phyloP scores from a whole-genome alignment of 2,888 invertebrate species.

The Polyommatus icarus region DNA sequence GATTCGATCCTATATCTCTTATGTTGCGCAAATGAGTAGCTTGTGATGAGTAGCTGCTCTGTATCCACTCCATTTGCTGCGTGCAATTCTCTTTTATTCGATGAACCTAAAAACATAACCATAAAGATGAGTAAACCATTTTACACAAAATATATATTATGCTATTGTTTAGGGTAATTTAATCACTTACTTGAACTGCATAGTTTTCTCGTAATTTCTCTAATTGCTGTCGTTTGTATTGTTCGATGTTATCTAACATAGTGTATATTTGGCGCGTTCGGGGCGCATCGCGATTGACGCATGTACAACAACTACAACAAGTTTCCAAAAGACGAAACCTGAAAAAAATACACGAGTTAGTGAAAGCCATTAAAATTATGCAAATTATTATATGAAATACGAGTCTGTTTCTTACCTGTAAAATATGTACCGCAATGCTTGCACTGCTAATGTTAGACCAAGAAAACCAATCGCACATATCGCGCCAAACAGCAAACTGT shows the following conservation, averaged over 20 bases:
- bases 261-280: conserved; percentile 91
- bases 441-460: conserved; percentile 88
- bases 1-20: conserved; percentile 94
- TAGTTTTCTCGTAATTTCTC: conserved; percentile 95
- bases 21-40: conserved; percentile 92
- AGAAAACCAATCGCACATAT: conserved; percentile 90
- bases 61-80: conserved; percentile 96
- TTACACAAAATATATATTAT: neutral
- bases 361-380: neutral
- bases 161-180: neutral
- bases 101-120: conserved; percentile 82
- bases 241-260: conserved; percentile 94
- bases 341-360: conserved; percentile 51
- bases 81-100: conserved; percentile 96
- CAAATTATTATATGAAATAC: neutral
- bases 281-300: conserved; percentile 85
- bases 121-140: neutral
- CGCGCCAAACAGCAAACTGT: conserved; percentile 90
- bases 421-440: conserved; percentile 85
- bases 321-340: conserved; percentile 87
- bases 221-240: conserved; percentile 93
- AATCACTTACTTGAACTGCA: conserved; percentile 86
- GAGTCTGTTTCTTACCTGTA: conserved; percentile 80
- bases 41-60: conserved; percentile 94
- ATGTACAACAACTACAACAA: conserved; percentile 89